Evolutionary conservation across 2,888 invertebrate species (phyloP), one percentile per base, ranked within the genome.

Genomic region (Phyto melanocephala): DNA sequence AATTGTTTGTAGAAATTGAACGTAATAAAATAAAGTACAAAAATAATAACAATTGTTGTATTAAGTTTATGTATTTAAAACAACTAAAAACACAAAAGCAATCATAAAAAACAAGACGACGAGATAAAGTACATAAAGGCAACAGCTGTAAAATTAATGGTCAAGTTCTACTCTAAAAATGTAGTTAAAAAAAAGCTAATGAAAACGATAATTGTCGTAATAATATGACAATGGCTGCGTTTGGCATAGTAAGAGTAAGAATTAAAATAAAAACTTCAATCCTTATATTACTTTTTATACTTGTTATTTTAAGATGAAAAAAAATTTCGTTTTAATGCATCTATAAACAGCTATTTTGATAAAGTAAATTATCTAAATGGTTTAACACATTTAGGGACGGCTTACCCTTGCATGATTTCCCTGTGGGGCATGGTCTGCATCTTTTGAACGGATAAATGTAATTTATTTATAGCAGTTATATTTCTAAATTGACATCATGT

Each of bases 1-100:
- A 75, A 65, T 47, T 75, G 54, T 65, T 45, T 35, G 20, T 35
- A 52, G 17, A 45, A n/a, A n/a, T n/a, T 56, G 45, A 56, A 63
- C n/a, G n/a, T n/a, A 50, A 35, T 62, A 60, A 54, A 52, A 22
- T 50, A 47, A 11, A 37, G 35, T 11, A 11, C 13, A 35, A 17
- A 54, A 24, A 40, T 3, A 22, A 22, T 20, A 24, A 24, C 7
- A 6, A 10, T 52, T 52, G 45, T 40, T 52, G 10, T 52, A 52
- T 24, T 50, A 50, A 22, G 22, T 54, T 56, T 33, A 56, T 56
- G 33, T 17, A 35, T 33, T 33, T 17, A 56, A 56, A 56, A 56
- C 17, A 35, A 33, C 11, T 56, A 56, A 56, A 17, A 10, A 56
- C 17, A 33, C 11, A 33, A 24, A 54, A 54, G 7, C 11, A 56